Base-by-base conservation (phyloP, 2,888 invertebrate genomes). In the Aporophyla nigra region DNA sequence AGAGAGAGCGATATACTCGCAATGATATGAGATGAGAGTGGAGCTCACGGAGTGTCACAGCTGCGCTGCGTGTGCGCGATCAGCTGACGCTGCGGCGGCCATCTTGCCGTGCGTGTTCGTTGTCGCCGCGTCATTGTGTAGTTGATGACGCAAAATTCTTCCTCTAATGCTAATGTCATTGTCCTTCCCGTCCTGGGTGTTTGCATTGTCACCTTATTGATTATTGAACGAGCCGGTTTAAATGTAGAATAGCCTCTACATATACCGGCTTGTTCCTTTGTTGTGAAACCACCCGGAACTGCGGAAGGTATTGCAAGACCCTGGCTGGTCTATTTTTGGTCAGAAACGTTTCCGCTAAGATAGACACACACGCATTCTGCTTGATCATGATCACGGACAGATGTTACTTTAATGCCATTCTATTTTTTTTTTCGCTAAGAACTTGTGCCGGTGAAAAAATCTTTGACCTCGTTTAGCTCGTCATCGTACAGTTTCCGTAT, bases 71-170 rank as follows among this genome's bases (percentile, higher is more conserved):
- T 94, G 93, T 93, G 95, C 94, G 94, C 95, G 91, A 96, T 96
- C 96, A 96, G 96, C 96, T 96, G 96, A 96, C 95, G 94, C 89
- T 86, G 91, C 91, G 93, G 91, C 95, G 91, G 96, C 96, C 96
- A 96, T 96, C 95, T 96, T 96, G 94, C 93, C 90, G 91, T 94
- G 94, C 93, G 94, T 93, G 94, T 89, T 91, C 90, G 92, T 93
- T 93, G 92, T 94, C 90, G 93, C 90, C 91, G 94, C 96, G 96
- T 96, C 96, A 96, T 93, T 94, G 93, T 94, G 91, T 91, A 88
- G 92, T 90, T 88, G 89, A 92, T 96, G 95, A 95, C 95, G 96
- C 93, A 91, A 91, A 88, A 90, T 92, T 92, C 90, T 93, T 93
- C 92, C 93, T 93, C 91, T 91, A 92, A 94, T 91, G 91, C 91